A percentile compares a stretch with the other conserved stretches of the same genome.
These are phyloP conservation scores for Eupithecia abbreviata DNA, from an alignment of 2,888 invertebrate species.

Conservation along the genomic window DNA sequence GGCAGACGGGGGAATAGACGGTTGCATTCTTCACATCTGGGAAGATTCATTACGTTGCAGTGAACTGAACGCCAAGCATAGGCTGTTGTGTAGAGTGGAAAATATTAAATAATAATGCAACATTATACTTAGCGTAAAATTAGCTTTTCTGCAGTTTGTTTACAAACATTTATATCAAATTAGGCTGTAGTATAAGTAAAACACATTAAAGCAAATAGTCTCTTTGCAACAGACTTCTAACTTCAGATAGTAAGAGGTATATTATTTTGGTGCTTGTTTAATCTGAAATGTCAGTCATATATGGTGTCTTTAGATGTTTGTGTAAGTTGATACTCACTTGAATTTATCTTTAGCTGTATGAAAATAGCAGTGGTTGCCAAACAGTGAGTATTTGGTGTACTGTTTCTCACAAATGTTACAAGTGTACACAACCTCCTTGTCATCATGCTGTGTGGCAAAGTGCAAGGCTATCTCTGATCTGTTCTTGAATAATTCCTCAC, in stretches of 20 bases:
- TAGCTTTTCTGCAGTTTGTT: not conserved
- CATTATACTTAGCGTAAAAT: no score
- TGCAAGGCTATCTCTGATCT: slow-evolving; percentile 82
- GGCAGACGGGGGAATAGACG: slow-evolving; percentile 82
- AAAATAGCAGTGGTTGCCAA: slow-evolving; percentile 82
- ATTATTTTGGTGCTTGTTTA: not conserved
- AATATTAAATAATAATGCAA: no score
- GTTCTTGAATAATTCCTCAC: slow-evolving; percentile 77
- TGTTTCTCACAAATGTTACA: slow-evolving; percentile 84
- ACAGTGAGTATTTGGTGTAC: slow-evolving; percentile 80
- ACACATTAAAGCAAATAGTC: not conserved
- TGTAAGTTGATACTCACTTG: slow-evolving; percentile 57
- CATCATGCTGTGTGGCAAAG: slow-evolving; percentile 72
- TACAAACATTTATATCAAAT: not conserved
- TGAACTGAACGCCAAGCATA: not conserved
- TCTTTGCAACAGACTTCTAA: not conserved
- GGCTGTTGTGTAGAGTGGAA: not conserved
- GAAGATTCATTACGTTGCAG: not conserved
- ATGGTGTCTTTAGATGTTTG: not conserved
- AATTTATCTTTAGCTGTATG: slow-evolving; percentile 73
- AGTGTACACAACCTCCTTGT: slow-evolving; percentile 72
- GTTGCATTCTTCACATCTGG: slow-evolving; percentile 81
- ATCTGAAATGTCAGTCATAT: not conserved
- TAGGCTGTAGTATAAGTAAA: not conserved
- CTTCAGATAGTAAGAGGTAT: not conserved